These are phyloP conservation scores for Carabus problematicus DNA, from an alignment of 2,888 invertebrate species.

Conservation along the genomic window DNA sequence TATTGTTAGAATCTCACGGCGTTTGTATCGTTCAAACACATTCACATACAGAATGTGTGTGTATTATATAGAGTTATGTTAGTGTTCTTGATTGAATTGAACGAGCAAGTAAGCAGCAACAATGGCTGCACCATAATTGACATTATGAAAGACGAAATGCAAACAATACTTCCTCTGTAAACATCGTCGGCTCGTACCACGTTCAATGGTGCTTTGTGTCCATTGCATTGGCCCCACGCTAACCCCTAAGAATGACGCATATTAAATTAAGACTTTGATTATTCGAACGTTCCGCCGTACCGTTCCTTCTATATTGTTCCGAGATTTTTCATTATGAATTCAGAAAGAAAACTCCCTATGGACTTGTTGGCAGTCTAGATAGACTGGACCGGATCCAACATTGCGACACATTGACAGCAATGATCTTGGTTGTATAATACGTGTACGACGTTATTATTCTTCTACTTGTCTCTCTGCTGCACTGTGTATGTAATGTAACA, in stretches of 20 bases:
- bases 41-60: too few species aligned
- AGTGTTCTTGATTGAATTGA: too few species aligned
- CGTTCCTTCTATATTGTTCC: constrained; percentile 38
- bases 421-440: too few species aligned
- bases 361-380: constrained; percentile 7
- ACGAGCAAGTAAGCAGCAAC: too few species aligned
- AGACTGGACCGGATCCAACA: background rate
- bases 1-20: too few species aligned
- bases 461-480: background rate
- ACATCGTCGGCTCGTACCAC: constrained; percentile 5
- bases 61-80: too few species aligned
- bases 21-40: too few species aligned
- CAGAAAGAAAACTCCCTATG: constrained; percentile 31
- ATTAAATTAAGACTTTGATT: constrained; percentile 42
- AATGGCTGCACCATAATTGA: constrained; percentile 25
- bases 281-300: constrained; percentile 23
- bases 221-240: constrained; percentile 11
- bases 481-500: constrained; percentile 35
- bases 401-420: too few species aligned
- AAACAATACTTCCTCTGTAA: constrained; percentile 40
- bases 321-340: constrained; percentile 36
- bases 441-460: too few species aligned
- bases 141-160: constrained; percentile 41
- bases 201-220: constrained; percentile 27
- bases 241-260: constrained; percentile 40